These are phyloP conservation scores for Sarcophaga carnaria DNA, from an alignment of 2,888 invertebrate species.

Conservation along the genomic window DNA sequence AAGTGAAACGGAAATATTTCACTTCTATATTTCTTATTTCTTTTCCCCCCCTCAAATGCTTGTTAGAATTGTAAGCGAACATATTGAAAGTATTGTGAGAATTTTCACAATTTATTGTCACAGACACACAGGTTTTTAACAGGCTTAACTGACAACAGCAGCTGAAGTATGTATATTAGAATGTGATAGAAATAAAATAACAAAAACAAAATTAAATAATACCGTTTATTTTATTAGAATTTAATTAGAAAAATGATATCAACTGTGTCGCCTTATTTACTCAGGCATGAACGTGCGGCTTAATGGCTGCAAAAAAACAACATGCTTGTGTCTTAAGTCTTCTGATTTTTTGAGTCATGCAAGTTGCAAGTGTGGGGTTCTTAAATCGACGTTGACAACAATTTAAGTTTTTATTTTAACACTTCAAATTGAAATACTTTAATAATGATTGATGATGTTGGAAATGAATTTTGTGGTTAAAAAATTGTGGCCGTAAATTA, in stretches of 20 bases:
- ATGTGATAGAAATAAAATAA: background rate
- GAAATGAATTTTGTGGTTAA: background rate
- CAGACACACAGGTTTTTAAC: background rate
- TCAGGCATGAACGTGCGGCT: background rate
- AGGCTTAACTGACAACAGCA: background rate
- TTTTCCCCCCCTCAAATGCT: background rate
- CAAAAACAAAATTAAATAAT: background rate
- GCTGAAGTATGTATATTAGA: slow-evolving; percentile 7
- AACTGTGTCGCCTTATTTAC: slow-evolving; percentile 14
- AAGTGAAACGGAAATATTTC: slow-evolving; percentile 60
- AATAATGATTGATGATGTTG: slow-evolving; percentile 17
- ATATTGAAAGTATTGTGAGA: slow-evolving; percentile 18
- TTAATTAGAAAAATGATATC: slow-evolving; percentile 35
- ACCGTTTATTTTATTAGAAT: slow-evolving; percentile 37
- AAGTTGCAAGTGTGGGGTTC: slow-evolving; percentile 17
- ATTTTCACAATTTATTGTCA: slow-evolving; percentile 9
- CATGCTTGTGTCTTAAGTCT: slow-evolving; percentile 48
- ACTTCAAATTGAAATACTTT: slow-evolving; percentile 1
- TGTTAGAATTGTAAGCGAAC: too few relatives aligned
- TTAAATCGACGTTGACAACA: slow-evolving; percentile 28
- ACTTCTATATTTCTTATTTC: slow-evolving; percentile 1
- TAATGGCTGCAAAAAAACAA: background rate
- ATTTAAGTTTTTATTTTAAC: background rate
- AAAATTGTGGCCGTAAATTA: too few relatives aligned
- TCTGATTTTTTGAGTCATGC: slow-evolving; percentile 22